Evolutionary conservation across 1,140 invertebrate genomes (phyloP).

Genomic region (Rhopalosiphum padi): DNA sequence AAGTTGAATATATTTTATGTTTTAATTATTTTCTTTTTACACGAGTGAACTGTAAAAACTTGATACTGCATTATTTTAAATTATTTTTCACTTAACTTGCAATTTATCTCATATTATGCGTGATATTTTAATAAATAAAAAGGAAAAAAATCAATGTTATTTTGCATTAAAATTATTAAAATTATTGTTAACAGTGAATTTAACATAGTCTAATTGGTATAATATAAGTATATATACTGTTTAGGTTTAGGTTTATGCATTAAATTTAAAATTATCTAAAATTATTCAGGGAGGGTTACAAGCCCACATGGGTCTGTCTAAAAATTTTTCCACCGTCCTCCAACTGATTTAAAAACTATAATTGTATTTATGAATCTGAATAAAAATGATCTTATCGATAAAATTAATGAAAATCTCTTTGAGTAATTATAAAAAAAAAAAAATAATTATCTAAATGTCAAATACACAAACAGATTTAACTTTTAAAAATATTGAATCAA

Average conservation of each 20-base stretch:
- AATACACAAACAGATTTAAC: too few relatives aligned
- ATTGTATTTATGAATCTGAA: neutral
- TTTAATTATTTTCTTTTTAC: conserved; percentile 14
- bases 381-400: neutral
- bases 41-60: neutral
- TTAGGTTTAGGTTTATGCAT: neutral
- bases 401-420: neutral
- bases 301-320: neutral
- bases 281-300: neutral
- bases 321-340: neutral
- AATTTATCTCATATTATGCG: neutral
- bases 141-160: neutral
- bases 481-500: too few relatives aligned
- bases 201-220: neutral
- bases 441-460: too few relatives aligned
- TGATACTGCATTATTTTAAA: neutral
- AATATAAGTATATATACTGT: neutral
- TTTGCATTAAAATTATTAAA: neutral
- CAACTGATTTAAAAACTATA: too few relatives aligned
- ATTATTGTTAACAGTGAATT: neutral
- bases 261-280: neutral
- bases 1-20: conserved; percentile 4
- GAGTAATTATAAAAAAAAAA: neutral
- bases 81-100: neutral
- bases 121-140: neutral